Evolutionary conservation across 2,888 invertebrate genomes (phyloP), one percentile per base, ranked within the genome.

Genomic region (Rhagium mordax): DNA sequence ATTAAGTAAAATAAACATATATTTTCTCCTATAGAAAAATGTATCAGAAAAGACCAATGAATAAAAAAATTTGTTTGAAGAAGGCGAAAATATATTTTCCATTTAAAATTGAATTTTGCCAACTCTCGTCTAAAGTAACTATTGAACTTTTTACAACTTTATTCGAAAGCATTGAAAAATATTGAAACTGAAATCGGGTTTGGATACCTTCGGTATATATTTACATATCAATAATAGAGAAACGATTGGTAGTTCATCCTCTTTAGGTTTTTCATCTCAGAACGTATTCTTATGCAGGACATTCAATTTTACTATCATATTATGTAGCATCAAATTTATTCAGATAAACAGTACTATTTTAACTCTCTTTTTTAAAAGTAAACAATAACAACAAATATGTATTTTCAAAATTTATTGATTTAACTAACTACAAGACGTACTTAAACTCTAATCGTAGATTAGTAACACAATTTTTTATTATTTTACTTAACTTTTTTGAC

Each of bases 21-120:
- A 3, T 2, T 41, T 41, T n/a, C 13, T 0, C 13, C 13, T 41
- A 41, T 4, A 41, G 3, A 41, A 4, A 41, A 41, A 41, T 20
- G 8, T 10, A 51, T 20, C 8, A n/a, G 51, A 18, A 51, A 51
- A 18, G 3, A 51, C 51, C 16, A 51, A 51, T 51, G 51, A 51
- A 51, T 51, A 51, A 51, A 20, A 51, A 20, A 51, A 18, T 51
- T 10, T 51, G 2, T 51, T 59, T 33, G 10, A 61, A 47, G 21
- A 3, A 5, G 68, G 20, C 57, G 72, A 71, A 72, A 64, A 64
- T 66, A 77, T 70, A 74, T 79, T 79, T 76, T 41, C 15, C 21
- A 8, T 57, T 5, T 57, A 15, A 65, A 71, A 71, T 64, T 65
- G 48, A 62, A 71, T 65, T 65, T 64, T 59, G 29, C 48, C 62